Evolutionary conservation across 2,888 invertebrate species (phyloP).

Genomic region (Drosophila testacea): DNA sequence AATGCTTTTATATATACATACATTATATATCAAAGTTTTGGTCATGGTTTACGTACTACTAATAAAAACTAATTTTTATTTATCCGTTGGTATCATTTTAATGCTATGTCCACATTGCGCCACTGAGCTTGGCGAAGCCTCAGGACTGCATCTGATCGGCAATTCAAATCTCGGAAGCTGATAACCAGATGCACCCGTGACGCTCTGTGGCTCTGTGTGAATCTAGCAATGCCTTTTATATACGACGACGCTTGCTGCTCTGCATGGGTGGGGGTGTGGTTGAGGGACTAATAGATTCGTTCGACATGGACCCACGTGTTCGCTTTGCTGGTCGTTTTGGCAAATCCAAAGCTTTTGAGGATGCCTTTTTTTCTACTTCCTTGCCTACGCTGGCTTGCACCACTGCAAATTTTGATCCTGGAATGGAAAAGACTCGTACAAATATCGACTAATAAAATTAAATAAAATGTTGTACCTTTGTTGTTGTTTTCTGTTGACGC

Average conservation of each 20-base stretch:
- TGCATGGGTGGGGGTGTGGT: constrained; percentile 84
- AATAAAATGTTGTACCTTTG: constrained; percentile 58
- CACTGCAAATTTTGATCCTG: constrained; percentile 37
- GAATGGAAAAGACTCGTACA: not conserved
- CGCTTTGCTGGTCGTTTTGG: constrained; percentile 84
- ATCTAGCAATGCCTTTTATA: constrained; percentile 63
- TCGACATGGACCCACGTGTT: constrained; percentile 85
- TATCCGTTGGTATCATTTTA: constrained; percentile 5
- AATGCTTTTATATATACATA: constrained; percentile 59
- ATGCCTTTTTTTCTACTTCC: constrained; percentile 83
- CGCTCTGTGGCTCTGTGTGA: too few relatives aligned
- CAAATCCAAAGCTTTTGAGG: constrained; percentile 77
- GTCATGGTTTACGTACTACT: constrained; percentile 47
- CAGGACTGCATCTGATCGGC: too few relatives aligned
- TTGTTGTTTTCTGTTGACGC: constrained; percentile 64
- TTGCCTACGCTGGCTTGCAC: constrained; percentile 57
- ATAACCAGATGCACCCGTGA: too few relatives aligned
- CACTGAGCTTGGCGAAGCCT: too few relatives aligned
- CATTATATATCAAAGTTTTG: constrained; percentile 54
- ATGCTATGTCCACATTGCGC: too few relatives aligned
- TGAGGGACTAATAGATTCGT: constrained; percentile 85
- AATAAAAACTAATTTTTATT: constrained; percentile 37
- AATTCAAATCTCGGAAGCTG: too few relatives aligned
- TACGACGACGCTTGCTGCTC: constrained; percentile 83
- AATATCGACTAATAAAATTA: not conserved